A percentile compares a stretch with the other conserved stretches of the same genome.
Evolutionary conservation across 2,888 invertebrate species (phyloP).

Genomic region (Tromatobia lineatoria): DNA sequence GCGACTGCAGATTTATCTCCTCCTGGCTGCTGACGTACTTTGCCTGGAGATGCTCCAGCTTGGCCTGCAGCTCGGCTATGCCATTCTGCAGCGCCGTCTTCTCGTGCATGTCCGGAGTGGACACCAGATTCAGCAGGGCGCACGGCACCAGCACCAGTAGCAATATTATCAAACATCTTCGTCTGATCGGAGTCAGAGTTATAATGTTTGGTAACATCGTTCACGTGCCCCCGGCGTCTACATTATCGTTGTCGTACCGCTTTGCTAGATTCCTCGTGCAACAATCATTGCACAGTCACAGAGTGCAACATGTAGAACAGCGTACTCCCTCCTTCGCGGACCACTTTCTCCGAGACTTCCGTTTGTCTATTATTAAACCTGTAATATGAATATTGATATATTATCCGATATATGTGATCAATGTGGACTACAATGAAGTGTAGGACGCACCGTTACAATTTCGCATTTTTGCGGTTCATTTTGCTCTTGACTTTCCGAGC

Average conservation of each 20-base stretch:
- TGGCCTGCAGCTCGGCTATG: conserved; percentile 92
- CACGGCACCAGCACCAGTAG: conserved; percentile 80
- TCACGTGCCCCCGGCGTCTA: conserved; percentile 49
- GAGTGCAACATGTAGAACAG: too few species aligned
- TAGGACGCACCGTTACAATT: too few species aligned
- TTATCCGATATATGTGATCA: too few species aligned
- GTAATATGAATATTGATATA: too few species aligned
- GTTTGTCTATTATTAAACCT: too few species aligned
- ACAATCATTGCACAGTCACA: not conserved
- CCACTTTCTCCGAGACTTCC: too few species aligned
- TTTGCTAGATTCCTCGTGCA: not conserved
- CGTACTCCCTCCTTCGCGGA: too few species aligned
- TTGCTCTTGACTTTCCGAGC: too few species aligned
- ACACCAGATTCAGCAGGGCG: conserved; percentile 79
- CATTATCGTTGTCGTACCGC: conserved; percentile 60
- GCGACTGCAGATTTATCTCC: conserved; percentile 90
- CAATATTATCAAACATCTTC: conserved; percentile 80
- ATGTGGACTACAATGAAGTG: too few species aligned
- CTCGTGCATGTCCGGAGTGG: conserved; percentile 79
- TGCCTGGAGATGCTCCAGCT: conserved; percentile 92
- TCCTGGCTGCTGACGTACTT: conserved; percentile 92
- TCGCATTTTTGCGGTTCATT: too few species aligned
- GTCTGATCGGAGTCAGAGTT: conserved; percentile 78
- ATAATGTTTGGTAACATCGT: conserved; percentile 80
- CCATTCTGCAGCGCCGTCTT: conserved; percentile 83